Percentiles rank a stretch among this genome's conserved stretches.
phyloP scores from a whole-genome alignment of 2,113 vertebrate genomes.

The Ameiurus melas region DNA sequence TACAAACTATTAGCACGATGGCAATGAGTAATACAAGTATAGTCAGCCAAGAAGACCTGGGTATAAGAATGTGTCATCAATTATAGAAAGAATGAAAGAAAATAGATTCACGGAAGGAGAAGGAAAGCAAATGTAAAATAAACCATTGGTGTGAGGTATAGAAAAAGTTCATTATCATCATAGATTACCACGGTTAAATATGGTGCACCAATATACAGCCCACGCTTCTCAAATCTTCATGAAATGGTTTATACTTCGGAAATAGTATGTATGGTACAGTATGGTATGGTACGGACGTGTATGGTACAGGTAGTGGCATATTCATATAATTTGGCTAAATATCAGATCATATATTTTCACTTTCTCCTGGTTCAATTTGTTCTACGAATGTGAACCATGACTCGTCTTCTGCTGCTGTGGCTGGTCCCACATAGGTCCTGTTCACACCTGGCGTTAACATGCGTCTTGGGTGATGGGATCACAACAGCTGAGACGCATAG shows the following conservation, averaged over 20 bases:
- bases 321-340: slow-evolving; percentile 16
- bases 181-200: not conserved
- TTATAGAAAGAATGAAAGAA: not conserved
- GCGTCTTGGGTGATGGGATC: not conserved
- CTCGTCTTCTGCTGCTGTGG: not conserved
- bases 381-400: slow-evolving; percentile 17
- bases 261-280: not conserved
- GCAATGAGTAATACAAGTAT: not conserved
- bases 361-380: slow-evolving; percentile 26
- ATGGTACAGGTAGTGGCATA: too few species aligned
- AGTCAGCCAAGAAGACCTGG: not conserved
- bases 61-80: not conserved
- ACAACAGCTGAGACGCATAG: not conserved
- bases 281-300: not conserved
- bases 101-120: not conserved
- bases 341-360: slow-evolving; percentile 41
- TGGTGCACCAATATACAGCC: slow-evolving; percentile 29
- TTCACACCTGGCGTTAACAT: not conserved
- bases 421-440: not conserved
- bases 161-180: not conserved
- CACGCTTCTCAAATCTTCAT: slow-evolving; percentile 41
- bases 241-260: slow-evolving; percentile 18
- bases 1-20: not conserved
- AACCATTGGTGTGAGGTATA: not conserved
- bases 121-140: not conserved